These are phyloP conservation scores for Bambusicola thoracicus DNA, from an alignment of 2,113 vertebrate species.

Conservation along the genomic window DNA sequence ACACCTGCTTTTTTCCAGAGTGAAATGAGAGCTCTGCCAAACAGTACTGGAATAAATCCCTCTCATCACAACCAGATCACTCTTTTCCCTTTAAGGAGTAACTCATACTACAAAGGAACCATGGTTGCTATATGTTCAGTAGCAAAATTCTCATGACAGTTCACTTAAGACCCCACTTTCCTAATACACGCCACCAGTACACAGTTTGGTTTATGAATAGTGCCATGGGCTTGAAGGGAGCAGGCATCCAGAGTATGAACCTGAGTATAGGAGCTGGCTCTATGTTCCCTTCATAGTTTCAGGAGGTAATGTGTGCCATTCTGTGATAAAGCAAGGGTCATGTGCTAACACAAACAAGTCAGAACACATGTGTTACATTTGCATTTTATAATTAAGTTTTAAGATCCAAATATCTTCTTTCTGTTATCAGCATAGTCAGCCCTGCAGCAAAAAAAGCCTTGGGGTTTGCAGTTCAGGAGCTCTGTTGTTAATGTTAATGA, in stretches of 20 bases:
- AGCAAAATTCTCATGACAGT: not conserved
- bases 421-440: not conserved
- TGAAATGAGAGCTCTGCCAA: not conserved
- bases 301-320: not conserved
- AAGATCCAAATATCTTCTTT: not conserved
- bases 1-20: conserved; percentile 15
- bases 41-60: not conserved
- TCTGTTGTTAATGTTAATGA: not conserved
- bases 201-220: not conserved
- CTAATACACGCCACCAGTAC: not conserved
- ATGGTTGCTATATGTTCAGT: fast-evolving
- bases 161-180: not conserved
- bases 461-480: not conserved
- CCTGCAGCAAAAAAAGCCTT: not conserved
- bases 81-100: fast-evolving
- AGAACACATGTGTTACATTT: not conserved
- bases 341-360: not conserved
- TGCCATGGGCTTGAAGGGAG: not conserved
- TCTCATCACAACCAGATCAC: not conserved
- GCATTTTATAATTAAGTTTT: conserved; percentile 38
- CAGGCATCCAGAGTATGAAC: not conserved
- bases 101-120: not conserved
- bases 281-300: not conserved
- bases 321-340: fast-evolving
- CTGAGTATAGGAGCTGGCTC: not conserved